A percentile compares a stretch with the other conserved stretches of the same genome.
Conservation (phyloP, 2,797 vertebrate species). For the Pelobates cultripes region DNA sequence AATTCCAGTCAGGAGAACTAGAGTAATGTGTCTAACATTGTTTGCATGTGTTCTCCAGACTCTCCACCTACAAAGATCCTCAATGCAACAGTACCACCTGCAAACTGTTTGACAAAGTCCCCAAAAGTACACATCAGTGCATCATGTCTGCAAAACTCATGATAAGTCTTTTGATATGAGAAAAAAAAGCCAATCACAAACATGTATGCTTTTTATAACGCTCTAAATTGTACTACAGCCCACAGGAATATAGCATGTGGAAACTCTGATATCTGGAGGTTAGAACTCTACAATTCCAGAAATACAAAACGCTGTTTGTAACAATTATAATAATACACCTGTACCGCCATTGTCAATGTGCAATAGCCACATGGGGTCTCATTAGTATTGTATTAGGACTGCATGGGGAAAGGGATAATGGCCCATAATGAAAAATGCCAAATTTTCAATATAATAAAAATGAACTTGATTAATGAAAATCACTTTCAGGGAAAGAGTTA, state of each 20-base stretch:
- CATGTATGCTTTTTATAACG: slow-evolving; percentile 82
- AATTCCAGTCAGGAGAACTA: too few relatives aligned
- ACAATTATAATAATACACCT: slow-evolving; percentile 83
- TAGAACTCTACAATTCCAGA: slow-evolving; percentile 68
- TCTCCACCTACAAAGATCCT: neutral
- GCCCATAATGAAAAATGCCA: slow-evolving; percentile 96
- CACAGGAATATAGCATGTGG: slow-evolving; percentile 70
- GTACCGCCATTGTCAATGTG: slow-evolving; percentile 77
- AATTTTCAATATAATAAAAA: slow-evolving; percentile 97
- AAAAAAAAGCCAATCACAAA: slow-evolving; percentile 69
- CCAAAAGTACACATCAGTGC: neutral
- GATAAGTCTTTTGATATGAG: too few relatives aligned
- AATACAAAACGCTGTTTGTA: slow-evolving; percentile 79
- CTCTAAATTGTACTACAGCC: slow-evolving; percentile 74
- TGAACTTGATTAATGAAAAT: slow-evolving; percentile 98
- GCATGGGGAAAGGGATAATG: slow-evolving; percentile 90
- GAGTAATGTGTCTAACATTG: neutral
- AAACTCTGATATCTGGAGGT: slow-evolving; percentile 71
- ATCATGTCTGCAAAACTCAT: too few relatives aligned
- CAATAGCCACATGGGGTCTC: slow-evolving; percentile 87
- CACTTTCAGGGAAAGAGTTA: slow-evolving; percentile 97
- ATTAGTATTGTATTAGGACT: slow-evolving; percentile 91
- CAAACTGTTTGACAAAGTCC: neutral
- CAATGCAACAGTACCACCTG: neutral
- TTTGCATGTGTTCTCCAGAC: neutral